These are phyloP conservation scores for Datnioides undecimradiatus DNA, from an alignment of 2,113 vertebrate genomes.

Conservation along the genomic window DNA sequence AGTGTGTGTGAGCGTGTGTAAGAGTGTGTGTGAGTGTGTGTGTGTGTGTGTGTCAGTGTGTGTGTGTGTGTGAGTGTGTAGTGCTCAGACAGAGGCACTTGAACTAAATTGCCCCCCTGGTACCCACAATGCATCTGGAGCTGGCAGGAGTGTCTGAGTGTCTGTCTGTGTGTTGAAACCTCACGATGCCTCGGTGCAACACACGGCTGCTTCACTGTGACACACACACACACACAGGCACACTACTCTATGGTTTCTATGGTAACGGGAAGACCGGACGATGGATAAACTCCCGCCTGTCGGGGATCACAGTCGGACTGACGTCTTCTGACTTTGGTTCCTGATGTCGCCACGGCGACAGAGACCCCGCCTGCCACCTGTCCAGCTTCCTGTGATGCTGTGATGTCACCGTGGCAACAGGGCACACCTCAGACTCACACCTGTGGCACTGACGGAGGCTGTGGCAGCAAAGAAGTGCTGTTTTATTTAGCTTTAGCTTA, in stretches of 20 bases:
- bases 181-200: conserved; percentile 43
- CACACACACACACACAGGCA: too few species aligned
- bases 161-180: conserved; percentile 56
- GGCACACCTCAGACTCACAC: too few species aligned
- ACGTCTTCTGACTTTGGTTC: not conserved
- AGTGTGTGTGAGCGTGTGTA: conserved; percentile 18
- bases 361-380: not conserved
- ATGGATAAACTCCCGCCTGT: too few species aligned
- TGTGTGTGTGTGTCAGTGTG: conserved; percentile 22
- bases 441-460: too few species aligned
- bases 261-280: conserved; percentile 26
- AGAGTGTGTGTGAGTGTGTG: conserved; percentile 12
- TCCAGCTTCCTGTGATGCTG: not conserved
- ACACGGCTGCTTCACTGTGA: conserved; percentile 46
- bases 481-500: too few species aligned
- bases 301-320: not conserved
- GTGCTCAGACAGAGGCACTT: conserved; percentile 64
- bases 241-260: conserved; percentile 4
- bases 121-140: conserved; percentile 78
- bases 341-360: not conserved
- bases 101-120: conserved; percentile 70
- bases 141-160: conserved; percentile 66
- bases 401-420: too few species aligned
- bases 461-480: too few species aligned
- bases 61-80: conserved; percentile 13